phyloP scores from a whole-genome alignment of 1,140 invertebrate genomes.

The Pseudoatta argentina region DNA sequence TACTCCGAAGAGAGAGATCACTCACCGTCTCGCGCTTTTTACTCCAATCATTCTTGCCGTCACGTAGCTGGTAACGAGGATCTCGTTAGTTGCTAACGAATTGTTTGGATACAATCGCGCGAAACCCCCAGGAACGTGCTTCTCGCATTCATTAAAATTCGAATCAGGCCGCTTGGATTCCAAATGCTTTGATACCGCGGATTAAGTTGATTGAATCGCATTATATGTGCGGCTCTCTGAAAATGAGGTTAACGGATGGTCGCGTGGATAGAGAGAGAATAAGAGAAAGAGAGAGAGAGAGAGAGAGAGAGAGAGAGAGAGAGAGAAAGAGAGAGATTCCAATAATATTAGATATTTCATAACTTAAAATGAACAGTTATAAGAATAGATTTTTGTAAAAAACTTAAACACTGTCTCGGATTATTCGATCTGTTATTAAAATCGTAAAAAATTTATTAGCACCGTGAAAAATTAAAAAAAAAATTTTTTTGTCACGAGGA shows the following conservation, averaged over 20 bases:
- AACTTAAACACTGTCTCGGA: not conserved
- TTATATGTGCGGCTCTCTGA: slow-evolving; percentile 46
- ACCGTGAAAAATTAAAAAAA: not conserved
- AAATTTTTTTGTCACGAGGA: not conserved
- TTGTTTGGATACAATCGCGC: slow-evolving; percentile 74
- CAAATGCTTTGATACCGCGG: slow-evolving; percentile 54
- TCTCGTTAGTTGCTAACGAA: slow-evolving; percentile 75
- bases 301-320: not conserved
- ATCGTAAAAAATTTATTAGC: not conserved
- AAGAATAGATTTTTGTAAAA: not conserved
- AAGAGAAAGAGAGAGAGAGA: not conserved
- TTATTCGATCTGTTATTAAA: slow-evolving; percentile 16
- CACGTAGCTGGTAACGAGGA: slow-evolving; percentile 69
- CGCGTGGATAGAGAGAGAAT: not conserved
- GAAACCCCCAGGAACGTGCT: slow-evolving; percentile 52
- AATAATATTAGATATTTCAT: not conserved
- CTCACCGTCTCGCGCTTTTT: slow-evolving; percentile 37
- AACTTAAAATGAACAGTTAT: not conserved
- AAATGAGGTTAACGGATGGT: slow-evolving; percentile 38
- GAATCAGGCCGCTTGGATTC: slow-evolving; percentile 56
- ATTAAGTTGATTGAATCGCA: slow-evolving; percentile 54
- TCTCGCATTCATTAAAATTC: slow-evolving; percentile 70
- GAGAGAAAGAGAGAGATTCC: not conserved
- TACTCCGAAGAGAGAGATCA: slow-evolving; percentile 43
- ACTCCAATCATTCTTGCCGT: slow-evolving; percentile 33